Conservation (phyloP, 2,888 invertebrate species). For the Oscheius sp. region DNA sequence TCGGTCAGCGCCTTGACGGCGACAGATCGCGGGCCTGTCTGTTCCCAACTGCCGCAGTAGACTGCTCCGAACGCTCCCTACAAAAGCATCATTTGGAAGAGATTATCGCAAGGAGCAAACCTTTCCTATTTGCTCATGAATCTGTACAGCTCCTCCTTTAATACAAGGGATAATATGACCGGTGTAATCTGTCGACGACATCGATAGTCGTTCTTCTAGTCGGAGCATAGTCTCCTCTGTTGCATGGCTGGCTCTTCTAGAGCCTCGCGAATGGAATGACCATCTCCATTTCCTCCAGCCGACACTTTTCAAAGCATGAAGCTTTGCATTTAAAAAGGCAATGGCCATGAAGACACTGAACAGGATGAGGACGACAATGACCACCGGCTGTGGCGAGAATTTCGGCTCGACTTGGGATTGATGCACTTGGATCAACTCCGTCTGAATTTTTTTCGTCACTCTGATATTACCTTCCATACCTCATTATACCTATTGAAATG, state of each 20-base stretch:
- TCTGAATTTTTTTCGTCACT: neutral
- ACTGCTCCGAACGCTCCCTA: slow-evolving; percentile 71
- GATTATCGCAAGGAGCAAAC: slow-evolving; percentile 31
- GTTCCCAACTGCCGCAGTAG: slow-evolving; percentile 63
- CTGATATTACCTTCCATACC: neutral
- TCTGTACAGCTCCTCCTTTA: slow-evolving; percentile 56
- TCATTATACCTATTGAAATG: slow-evolving; percentile 9
- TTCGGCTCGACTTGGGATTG: neutral
- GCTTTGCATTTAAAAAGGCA: slow-evolving; percentile 12
- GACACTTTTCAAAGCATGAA: slow-evolving; percentile 14
- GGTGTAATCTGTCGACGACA: slow-evolving; percentile 52
- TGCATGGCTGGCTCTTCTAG: slow-evolving; percentile 39
- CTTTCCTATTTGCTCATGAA: slow-evolving; percentile 67
- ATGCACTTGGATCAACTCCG: neutral
- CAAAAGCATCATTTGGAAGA: slow-evolving; percentile 5
- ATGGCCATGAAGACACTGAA: slow-evolving; percentile 5
- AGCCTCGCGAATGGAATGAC: slow-evolving; percentile 19
- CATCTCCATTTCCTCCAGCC: slow-evolving; percentile 33
- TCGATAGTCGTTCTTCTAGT: slow-evolving; percentile 46
- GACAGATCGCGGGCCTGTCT: slow-evolving; percentile 43
- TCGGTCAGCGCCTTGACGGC: slow-evolving; percentile 52
- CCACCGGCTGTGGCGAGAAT: slow-evolving; percentile 7
- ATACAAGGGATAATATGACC: slow-evolving; percentile 56
- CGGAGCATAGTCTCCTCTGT: slow-evolving; percentile 53
- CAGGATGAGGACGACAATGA: slow-evolving; percentile 19